Evolutionary conservation across 2,113 vertebrate genomes (phyloP), one percentile per base, ranked within the genome.

Genomic region (Lutjanus erythropterus): DNA sequence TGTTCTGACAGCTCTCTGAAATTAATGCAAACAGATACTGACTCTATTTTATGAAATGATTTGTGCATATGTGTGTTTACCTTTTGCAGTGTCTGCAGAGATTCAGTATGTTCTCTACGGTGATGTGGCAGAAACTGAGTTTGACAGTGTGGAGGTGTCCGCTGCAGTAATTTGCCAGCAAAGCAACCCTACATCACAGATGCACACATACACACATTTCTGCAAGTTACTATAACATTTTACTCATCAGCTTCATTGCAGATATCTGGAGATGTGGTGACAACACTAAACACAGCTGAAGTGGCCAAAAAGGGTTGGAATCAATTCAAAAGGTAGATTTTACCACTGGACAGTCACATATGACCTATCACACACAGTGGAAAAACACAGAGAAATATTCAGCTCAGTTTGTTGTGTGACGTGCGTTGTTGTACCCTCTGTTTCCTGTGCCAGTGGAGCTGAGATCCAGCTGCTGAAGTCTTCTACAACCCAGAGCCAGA

Each of bases 71-170:
- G 46, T n/a, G n/a, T 70, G 31, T 74, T 88, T 66, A 91, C 85
- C 65, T 78, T n/a, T 76, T 90, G 61, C 73, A 83, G 42, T 59
- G 83, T 75, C 78, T 81, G 61, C 79, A 89, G 44, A 93, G 71
- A 37, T 89, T 94, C 86, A 88, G 42, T 84, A 86, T 78, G 21
- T 67, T 82, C 82, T 90, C 67, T 62, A 46, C n/a, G n/a, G 75
- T 90, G 39, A 92, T 21, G 69, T 85, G 88, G 55, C 89, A 95
- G 90, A 95, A 96, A 87, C 16, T 94, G 44, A 95, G 76, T 84
- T 96, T 95, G 70, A 93, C 15, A 12, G 52, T 77, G 75, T 91
- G 83, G 50, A 95, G 71, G 60, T 75, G 86, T 42, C 39, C 16
- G 47, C 76, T 89, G 75, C 83, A 93, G 84, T 95, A 94, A 39